Base-by-base conservation (phyloP, 2,797 vertebrate genomes). In the Sebastes reedi region DNA sequence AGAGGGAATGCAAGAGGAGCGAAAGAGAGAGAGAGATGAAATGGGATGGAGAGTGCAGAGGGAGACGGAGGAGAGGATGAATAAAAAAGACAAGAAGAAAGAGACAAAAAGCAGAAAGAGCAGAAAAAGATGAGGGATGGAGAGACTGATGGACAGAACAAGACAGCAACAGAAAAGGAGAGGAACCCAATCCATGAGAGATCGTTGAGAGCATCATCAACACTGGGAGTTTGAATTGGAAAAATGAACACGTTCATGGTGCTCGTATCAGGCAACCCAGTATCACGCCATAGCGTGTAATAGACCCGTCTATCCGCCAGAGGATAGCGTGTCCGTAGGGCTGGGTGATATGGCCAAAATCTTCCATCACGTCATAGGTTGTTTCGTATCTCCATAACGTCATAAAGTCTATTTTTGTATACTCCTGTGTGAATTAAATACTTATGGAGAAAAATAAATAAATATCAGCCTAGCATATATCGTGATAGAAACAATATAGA, bases 1-100 rank as follows among this genome's bases (percentile, higher is more conserved):
- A 88, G 67, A 85, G 75, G 80, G 78, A 91, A 65, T 8, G 58
- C 64, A 29, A 68, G 72, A 60, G 60, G 71, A 84, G 69, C 7
- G 50, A 69, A 8, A 71, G 32, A 55, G 8, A 27, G 64, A 59
- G 55, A 59, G 55, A 64, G 79, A 86, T 68, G 85, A 79, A 87
- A 81, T 74, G 67, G 70, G 67, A 82, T n/a, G 20, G 70, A 65
- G 69, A 39, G 36, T 8, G 59, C 16, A 61, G 46, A 82, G 72
- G 14, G 42, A 79, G 75, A 75, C 2, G n/a, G 66, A 39, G 42
- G 20, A 14, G 29, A 62, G 59, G 50, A 75, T 42, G 20, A 62
- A 42, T 22, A 22, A 75, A 59, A 65, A 32, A 56, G 32, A 64
- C 14, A 59, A 10, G 7, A 25, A 87, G 29, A 67, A 11, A 66